Base-by-base conservation (phyloP, 2,888 invertebrate genomes). In the Synanthedon formicaeformis region DNA sequence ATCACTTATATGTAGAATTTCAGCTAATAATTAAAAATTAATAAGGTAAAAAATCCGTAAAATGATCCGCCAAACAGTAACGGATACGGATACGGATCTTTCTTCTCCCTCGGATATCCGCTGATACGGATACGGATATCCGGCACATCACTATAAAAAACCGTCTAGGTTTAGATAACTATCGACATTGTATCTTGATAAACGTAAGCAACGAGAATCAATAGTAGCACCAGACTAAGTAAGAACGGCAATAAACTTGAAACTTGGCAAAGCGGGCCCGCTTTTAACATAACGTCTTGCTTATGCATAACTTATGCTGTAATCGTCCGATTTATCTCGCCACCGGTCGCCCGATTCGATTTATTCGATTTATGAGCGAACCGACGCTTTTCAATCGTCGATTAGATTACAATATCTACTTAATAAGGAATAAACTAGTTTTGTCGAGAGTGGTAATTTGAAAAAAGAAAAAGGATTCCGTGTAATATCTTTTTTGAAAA, bases 281-380 rank as follows among this genome's bases (percentile, higher is more conserved):
- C 63, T 55, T 63, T 65, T 66, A 67, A 66, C 64, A 61, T 64
- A 59, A 60, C 60, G 66, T 54, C 62, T 58, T 59, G 57, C 51
- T 55, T 56, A 57, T 71, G 58, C 65, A 71, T 72, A 65, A 68
- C 71, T 72, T 64, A 73, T 63, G 51, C 51, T 16, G 16, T 50
- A 50, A 51, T 49, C 51, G 53, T 53, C 48, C 52, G 57, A 69
- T 63, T 60, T 57, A 58, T 65, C 58, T 55, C 51, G 14, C 54
- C 53, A 71, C 62, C 52, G 58, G 65, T 68, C 55, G 52, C 23
- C n/a, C 13, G 55, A 57, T 51, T 56, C 48, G 18, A 50, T 45
- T 45, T 45, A 57, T 51, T 56, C 48, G 18, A 50, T 45, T 45
- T 45, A 45, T 45, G 14, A 14, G 14, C 12, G 45, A 45, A 45